Base-by-base conservation (phyloP, 2,888 invertebrate species). In the Perdita meconis region DNA sequence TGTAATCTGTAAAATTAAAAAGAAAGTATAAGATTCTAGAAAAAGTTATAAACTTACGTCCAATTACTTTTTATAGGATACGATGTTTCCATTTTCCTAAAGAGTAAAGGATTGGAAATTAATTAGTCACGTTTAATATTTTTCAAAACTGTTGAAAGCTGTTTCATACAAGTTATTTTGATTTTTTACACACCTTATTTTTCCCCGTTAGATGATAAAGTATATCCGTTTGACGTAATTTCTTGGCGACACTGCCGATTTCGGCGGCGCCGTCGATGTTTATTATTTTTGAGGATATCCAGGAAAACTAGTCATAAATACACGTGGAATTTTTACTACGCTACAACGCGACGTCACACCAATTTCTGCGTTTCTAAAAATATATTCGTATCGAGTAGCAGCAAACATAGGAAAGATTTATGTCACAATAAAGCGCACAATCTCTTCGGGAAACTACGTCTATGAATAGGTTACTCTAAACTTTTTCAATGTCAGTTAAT, bases 221-320 rank as follows among this genome's bases (percentile, higher is more conserved):
- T 63, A 38, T 19, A 34, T 51, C 38, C 50, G 63, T 63, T 63
- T 38, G 51, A 63, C 63, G 51, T 63, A 38, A 51, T 26, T 38
- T 12, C 50, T 24, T 51, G 63, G 38, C 63, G 63, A 24, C 50
- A 36, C 38, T 38, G 12, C 51, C 6, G 38, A 36, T 38, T n/a
- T 36, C 24, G 16, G 47, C 6, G 63, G 63, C 63, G 63, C 63
- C 63, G 26, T 12, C 63, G 24, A 26, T 24, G 16, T 36, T 40
- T 56, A 36, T 56, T 70, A 38, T 55, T 47, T 42, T 26, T n/a
- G 19, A 8, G 19, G 16, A 57, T 68, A 57, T 68, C 30, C 24
- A 10, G 24, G 2, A 24, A n/a, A 59, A 24, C 24, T 42, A 26
- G 26, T 26, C 30, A 36, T 30, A 57, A 30, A 66, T 34, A 30